Evolutionary conservation across 2,888 invertebrate genomes (phyloP), one percentile per base, ranked within the genome.

Genomic region (Mimumesa dahlbomi): DNA sequence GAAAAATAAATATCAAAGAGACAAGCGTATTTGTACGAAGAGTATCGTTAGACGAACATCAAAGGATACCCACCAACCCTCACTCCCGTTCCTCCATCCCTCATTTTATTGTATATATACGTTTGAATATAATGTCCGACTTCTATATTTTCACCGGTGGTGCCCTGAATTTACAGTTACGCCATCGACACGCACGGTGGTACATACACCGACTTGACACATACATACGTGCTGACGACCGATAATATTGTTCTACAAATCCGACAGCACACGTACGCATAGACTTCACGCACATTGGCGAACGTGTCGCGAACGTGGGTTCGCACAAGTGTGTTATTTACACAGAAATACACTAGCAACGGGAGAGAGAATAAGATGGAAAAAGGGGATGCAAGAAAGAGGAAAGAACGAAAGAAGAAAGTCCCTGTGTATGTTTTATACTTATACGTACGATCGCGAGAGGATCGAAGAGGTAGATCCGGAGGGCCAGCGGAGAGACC

Each of bases 241-340:
- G 79, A 84, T 84, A 83, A 84, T 85, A 81, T 84, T 83, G 81
- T 85, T 83, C 79, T 80, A 85, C 81, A 82, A 85, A 85, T 84
- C 75, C 74, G 77, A 80, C 77, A 79, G 79, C 79, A 73, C 75
- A 73, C 77, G 74, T 54, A 56, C 58, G 63, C 50, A 58, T 66
- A 65, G 46, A 31, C 42, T 34, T 66, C 50, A 45, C 40, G 38
- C 34, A 48, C n/a, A n/a, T 58, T 73, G 40, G 34, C 49, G 21
- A 19, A 53, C 46, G 43, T 42, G 45, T 38, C 21, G 48, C 50
- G 53, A 62, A 52, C 53, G 58, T 58, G 46, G 42, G 48, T 43
- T 38, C n/a, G n/a, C n/a, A n/a, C n/a, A n/a, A n/a, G 36, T 58
- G 58, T 56, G 48, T 64, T 64, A 52, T 36, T 43, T 53, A 62